Evolutionary conservation across 2,888 invertebrate species (phyloP).

Genomic region (Orthosia cruda): DNA sequence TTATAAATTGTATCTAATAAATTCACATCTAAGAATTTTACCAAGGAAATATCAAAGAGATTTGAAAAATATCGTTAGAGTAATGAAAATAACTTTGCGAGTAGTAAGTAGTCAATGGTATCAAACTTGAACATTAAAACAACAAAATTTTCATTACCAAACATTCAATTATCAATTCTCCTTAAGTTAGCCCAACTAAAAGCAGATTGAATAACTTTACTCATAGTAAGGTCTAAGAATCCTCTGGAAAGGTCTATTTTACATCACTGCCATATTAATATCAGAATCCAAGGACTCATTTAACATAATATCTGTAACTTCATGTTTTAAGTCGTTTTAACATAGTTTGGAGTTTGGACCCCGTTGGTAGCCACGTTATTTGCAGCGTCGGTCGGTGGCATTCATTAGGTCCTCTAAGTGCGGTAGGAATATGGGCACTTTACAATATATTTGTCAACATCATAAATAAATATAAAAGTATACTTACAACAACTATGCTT

Average conservation of each 20-base stretch:
- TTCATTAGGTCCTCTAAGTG: too few species aligned
- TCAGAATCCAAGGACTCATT: neutral
- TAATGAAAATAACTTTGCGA: neutral
- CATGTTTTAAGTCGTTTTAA: too few species aligned
- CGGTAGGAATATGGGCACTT: too few species aligned
- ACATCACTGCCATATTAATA: neutral
- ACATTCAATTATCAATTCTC: neutral
- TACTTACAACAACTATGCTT: neutral
- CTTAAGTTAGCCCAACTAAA: too few species aligned
- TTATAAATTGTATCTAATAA: constrained; percentile 2
- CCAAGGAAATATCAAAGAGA: constrained; percentile 2
- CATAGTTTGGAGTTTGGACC: too few species aligned
- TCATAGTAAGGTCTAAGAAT: neutral
- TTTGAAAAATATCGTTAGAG: neutral
- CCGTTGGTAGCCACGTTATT: too few species aligned
- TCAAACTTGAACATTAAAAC: neutral
- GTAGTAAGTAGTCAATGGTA: neutral
- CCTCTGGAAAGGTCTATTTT: neutral
- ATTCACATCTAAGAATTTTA: neutral
- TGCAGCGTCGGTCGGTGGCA: too few species aligned
- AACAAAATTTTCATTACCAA: neutral
- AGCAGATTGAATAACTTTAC: neutral
- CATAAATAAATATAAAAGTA: neutral
- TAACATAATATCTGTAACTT: neutral
- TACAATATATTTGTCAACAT: neutral